These are phyloP conservation scores for Sylvilagus bachmani DNA, from an alignment of 2,113 vertebrate genomes.

Conservation along the genomic window DNA sequence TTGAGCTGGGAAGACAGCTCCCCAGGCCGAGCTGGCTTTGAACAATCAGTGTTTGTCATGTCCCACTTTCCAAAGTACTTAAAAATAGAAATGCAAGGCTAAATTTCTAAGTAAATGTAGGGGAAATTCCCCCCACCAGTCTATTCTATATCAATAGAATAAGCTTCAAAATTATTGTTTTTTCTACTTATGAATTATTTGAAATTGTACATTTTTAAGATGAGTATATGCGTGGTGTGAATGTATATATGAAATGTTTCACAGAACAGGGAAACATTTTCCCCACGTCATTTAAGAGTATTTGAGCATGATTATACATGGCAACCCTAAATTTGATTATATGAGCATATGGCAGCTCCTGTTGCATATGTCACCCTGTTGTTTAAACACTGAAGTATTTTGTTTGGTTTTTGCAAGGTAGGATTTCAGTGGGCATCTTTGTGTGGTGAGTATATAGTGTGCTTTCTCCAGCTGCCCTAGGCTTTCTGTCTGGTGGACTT, in stretches of 20 bases:
- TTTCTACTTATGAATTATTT: conserved; percentile 24
- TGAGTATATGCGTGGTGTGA: not conserved
- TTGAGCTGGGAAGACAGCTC: not conserved
- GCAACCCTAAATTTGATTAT: not conserved
- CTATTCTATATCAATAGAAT: not conserved
- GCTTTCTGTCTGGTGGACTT: conserved; percentile 21
- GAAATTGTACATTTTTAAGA: not conserved
- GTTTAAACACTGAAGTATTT: conserved; percentile 48
- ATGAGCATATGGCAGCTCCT: not conserved
- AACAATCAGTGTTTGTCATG: not conserved
- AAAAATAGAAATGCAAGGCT: not conserved
- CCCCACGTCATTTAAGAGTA: not conserved
- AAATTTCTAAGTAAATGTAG: not conserved
- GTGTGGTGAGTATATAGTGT: not conserved
- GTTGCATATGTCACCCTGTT: not conserved
- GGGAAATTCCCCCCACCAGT: not conserved
- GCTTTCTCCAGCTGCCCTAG: conserved; percentile 30
- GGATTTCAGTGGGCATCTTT: not conserved
- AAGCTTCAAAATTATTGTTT: not conserved
- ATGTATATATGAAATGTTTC: not conserved
- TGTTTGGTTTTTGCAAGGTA: not conserved
- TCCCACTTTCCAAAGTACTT: not conserved
- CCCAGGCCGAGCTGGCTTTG: not conserved
- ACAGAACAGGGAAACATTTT: conserved; percentile 28
- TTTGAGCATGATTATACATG: conserved; percentile 9